A percentile compares a stretch with the other conserved stretches of the same genome.
Evolutionary conservation across 92 coral and sea anemone genomes (phyloP).

Genomic region (Isaurus tuberculatus): DNA sequence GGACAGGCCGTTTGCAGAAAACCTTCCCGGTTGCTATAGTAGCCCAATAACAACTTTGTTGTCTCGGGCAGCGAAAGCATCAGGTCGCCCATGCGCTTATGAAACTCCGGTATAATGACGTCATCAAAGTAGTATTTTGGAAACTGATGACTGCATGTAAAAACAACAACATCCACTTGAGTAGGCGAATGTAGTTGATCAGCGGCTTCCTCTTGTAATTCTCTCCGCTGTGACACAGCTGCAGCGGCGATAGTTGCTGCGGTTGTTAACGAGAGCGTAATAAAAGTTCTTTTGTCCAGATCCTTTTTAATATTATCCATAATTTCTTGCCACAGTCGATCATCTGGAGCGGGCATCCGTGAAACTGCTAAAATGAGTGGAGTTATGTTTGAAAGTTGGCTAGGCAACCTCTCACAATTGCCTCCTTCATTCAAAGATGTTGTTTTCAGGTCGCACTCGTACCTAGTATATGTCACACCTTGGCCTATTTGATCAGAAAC

Average conservation of each 20-base stretch:
- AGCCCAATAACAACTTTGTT: conserved; percentile 68
- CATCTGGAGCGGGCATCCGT: conserved; percentile 47
- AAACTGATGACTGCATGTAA: conserved; percentile 93
- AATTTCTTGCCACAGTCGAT: conserved; percentile 86
- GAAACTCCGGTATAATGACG: conserved; percentile 88
- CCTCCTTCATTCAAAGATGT: conserved; percentile 16
- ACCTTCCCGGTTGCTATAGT: conserved; percentile 66
- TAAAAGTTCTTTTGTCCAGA: conserved; percentile 73
- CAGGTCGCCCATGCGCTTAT: conserved; percentile 89
- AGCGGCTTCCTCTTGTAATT: conserved; percentile 57
- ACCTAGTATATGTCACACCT: conserved; percentile 56
- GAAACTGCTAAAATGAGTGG: conserved; percentile 42
- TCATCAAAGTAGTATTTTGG: conserved; percentile 85
- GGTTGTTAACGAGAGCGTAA: conserved; percentile 79
- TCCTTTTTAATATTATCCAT: conserved; percentile 89
- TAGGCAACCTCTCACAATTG: background rate
- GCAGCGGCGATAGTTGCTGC: conserved; percentile 95
- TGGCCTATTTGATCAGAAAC: conserved; percentile 58
- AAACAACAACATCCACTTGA: conserved; percentile 78
- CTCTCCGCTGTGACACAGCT: conserved; percentile 85
- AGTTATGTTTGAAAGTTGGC: conserved; percentile 16
- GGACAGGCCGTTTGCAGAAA: conserved; percentile 89
- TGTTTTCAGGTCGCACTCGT: conserved; percentile 61
- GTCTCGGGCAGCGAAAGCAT: conserved; percentile 75
- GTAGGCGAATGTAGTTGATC: conserved; percentile 28